Percentiles rank a stretch among this genome's conserved stretches.
These are phyloP conservation scores for Monodelphis domestica DNA, from an alignment of 2,797 vertebrate species.

Conservation along the genomic window DNA sequence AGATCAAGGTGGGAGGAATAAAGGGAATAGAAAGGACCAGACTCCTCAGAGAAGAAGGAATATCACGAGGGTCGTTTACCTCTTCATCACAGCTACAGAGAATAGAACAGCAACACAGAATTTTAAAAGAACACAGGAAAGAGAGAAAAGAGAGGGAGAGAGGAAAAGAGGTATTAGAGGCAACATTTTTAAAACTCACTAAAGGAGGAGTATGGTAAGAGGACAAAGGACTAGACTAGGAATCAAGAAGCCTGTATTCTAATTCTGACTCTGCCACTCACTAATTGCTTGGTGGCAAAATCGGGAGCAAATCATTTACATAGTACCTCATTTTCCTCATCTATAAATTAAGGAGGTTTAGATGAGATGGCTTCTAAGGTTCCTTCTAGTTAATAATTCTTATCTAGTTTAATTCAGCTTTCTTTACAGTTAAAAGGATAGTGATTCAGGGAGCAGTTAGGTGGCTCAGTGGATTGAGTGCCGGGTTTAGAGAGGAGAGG, in stretches of 20 bases:
- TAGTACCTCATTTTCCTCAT: not conserved
- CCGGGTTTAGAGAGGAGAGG: no score
- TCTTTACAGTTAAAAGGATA: not conserved
- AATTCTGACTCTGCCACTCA: not conserved
- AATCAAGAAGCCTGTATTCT: not conserved
- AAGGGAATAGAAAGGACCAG: not conserved
- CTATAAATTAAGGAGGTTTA: not conserved
- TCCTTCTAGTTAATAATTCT: not conserved
- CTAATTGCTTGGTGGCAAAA: not conserved
- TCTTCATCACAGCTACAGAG: not conserved
- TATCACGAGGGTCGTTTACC: not conserved
- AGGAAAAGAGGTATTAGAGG: not conserved
- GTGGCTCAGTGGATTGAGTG: no score
- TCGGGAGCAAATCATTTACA: not conserved
- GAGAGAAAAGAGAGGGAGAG: not conserved
- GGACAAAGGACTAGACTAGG: not conserved
- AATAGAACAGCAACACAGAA: not conserved
- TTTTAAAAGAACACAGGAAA: not conserved
- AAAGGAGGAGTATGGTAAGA: not conserved
- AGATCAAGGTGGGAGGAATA: not conserved
- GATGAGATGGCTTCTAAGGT: no score
- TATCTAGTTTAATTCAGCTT: not conserved
- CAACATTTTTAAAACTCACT: not conserved
- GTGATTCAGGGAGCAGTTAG: not conserved
- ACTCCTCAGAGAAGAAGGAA: not conserved